Base-by-base conservation (phyloP, 2,113 vertebrate species). In the Recurvirostra avosetta region DNA sequence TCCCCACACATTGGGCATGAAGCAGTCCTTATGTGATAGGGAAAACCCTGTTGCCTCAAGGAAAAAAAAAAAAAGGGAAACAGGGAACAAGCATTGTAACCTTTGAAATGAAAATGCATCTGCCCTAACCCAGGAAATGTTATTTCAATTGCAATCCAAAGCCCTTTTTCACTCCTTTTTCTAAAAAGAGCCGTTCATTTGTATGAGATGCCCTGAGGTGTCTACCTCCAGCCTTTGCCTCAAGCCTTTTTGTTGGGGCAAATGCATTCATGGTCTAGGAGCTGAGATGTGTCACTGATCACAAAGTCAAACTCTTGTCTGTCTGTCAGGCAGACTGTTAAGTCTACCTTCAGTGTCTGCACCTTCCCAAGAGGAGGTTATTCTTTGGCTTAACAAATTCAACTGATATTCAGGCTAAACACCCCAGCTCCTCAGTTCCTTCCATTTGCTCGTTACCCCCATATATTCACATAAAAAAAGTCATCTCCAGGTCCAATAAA, bases 41-140 rank as follows among this genome's bases (percentile, higher is more conserved):
- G 84, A 89, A 95, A 95, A 30, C 27, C 29, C 65, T 4, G 1
- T 9, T 78, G 80, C 73, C 52, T 87, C 23, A 78, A 92, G 83
- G 38, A 6, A 36, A 32, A 55, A 78, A 92, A 45, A 45, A 45
- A 45, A 45, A 45, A 19, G 18, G 18, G 45, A 45, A 45, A 45
- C 18, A 45, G 45, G 45, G 65, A 95, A 87, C 65, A 91, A 61
- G 52, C 20, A 18, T 52, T 76, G 52, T 12, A 94, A 21, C 12
- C 49, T 94, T 95, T 94, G 93, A 97, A 92, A 81, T 92, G 68
- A 94, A 96, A 94, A 95, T 85, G 2, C 22, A 32, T 81, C 52
- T 85, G 59, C 72, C 55, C 50, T 95, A 91, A 81, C 79, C 65
- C 71, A 72, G 80, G 65, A 84, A 81, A 91, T 26, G 21, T 34